Evolutionary conservation across 2,888 invertebrate genomes (phyloP).

Genomic region (Polydrusus tereticollis): DNA sequence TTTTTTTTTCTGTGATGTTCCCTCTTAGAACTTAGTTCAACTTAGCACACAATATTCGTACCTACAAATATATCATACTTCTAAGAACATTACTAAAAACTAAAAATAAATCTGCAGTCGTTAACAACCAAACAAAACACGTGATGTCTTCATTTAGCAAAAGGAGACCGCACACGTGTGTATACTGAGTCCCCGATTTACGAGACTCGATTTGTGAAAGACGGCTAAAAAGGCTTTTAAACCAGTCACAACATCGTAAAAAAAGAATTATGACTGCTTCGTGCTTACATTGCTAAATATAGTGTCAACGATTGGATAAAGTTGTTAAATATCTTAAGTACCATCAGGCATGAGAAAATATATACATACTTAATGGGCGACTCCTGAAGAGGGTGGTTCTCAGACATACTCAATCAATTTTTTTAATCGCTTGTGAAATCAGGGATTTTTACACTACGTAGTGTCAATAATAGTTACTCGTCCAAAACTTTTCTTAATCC

Average conservation of each 20-base stretch:
- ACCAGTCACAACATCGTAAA: conserved; percentile 27
- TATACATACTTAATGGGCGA: too few species aligned
- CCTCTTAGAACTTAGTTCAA: too few species aligned
- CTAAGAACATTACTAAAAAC: neutral
- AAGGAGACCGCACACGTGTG: conserved; percentile 19
- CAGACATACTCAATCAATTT: too few species aligned
- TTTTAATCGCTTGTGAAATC: too few species aligned
- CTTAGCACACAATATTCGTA: too few species aligned
- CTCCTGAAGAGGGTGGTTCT: too few species aligned
- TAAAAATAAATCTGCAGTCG: neutral
- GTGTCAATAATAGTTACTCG: too few species aligned
- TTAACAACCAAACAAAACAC: neutral
- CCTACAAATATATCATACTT: neutral
- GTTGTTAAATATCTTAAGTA: conserved; percentile 1
- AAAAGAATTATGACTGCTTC: conserved; percentile 25
- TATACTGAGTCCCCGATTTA: conserved; percentile 14
- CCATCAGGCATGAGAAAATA: too few species aligned
- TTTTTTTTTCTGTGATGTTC: too few species aligned
- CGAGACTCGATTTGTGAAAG: conserved; percentile 4
- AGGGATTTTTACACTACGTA: too few species aligned
- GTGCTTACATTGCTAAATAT: conserved; percentile 24
- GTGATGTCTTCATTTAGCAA: conserved; percentile 27
- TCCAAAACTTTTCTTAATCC: too few species aligned
- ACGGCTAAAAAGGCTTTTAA: conserved; percentile 22
- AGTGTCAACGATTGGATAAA: neutral